phyloP scores from a whole-genome alignment of 1,140 invertebrate species.

The Cardiocondyla obscurior region DNA sequence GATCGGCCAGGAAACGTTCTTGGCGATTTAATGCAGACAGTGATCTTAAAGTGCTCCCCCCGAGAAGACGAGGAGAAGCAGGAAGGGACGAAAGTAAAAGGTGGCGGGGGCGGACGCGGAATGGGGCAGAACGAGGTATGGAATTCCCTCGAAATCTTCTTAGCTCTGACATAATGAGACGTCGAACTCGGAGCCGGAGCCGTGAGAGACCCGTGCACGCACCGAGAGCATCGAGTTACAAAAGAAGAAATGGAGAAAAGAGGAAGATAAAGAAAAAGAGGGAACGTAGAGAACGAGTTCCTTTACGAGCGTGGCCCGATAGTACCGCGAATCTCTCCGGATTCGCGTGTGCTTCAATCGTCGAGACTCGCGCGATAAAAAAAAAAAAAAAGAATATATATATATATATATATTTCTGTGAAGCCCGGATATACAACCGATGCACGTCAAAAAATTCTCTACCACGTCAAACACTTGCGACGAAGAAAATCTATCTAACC shows the following conservation, averaged over 20 bases:
- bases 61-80: conserved; percentile 8
- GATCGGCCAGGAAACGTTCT: conserved; percentile 30
- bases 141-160: conserved; percentile 62
- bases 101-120: conserved; percentile 9
- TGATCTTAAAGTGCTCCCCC: conserved; percentile 37
- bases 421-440: conserved; percentile 37
- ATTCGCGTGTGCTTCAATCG: conserved; percentile 49
- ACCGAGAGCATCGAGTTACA: conserved; percentile 35
- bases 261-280: conserved; percentile 56
- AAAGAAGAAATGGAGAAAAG: conserved; percentile 50
- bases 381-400: conserved; percentile 30
- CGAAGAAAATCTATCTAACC: background rate
- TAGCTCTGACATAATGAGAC: conserved; percentile 70
- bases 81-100: background rate
- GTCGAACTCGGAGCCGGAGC: conserved; percentile 56
- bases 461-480: background rate
- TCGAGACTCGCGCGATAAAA: conserved; percentile 31
- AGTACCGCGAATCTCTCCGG: conserved; percentile 42
- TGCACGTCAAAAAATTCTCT: background rate
- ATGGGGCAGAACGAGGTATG: conserved; percentile 12
- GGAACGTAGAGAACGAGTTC: conserved; percentile 47
- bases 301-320: conserved; percentile 29
- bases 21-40: conserved; percentile 51
- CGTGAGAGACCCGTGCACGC: conserved; percentile 36
- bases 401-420: no score